Evolutionary conservation across 2,113 vertebrate genomes (phyloP), one percentile per base, ranked within the genome.

Genomic region (Pomatostomus ruficeps): DNA sequence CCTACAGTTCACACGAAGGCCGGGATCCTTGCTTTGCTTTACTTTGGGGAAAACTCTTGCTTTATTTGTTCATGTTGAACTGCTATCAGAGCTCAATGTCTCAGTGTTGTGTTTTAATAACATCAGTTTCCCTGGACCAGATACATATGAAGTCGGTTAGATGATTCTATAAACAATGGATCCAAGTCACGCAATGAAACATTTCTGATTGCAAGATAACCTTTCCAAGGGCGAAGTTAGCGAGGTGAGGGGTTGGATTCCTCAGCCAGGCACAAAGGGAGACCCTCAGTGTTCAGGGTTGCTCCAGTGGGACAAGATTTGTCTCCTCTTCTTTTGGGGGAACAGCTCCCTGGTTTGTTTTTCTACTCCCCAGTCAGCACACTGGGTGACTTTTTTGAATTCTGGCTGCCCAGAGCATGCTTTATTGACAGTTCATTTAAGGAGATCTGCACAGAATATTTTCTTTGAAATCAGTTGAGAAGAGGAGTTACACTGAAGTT

Each of bases 11-110:
- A 98, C 94, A 95, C 67, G 93, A 96, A 97, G 97, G 97, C 95
- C 85, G 89, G 94, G 96, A 97, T 96, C 95, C 93, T 97, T 94
- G 94, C 95, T 97, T 96, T 95, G 94, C 96, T 97, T 96, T 95
- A 94, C 97, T 97, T 96, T 94, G 95, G 96, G 97, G 96, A 98
- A 97, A 97, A 97, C 97, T 96, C 94, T 97, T 49, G 67, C 97
- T 97, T 97, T 98, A 97, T 98, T 98, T 98, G 97, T 95, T 96
- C 96, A 97, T 55, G 87, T 95, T 98, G 97, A 98, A 98, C 97
- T 96, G 97, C 96, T 93, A 97, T 98, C 95, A 48, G 96, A 96
- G 96, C 96, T 97, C 91, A 91, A 38, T 98, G 98, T 96, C 98
- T 97, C 89, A 97, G 89, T 97, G 97, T 98, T 97, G 97, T 97